Conservation (phyloP, 2,797 vertebrate species). For the Sorex maritimensis region DNA sequence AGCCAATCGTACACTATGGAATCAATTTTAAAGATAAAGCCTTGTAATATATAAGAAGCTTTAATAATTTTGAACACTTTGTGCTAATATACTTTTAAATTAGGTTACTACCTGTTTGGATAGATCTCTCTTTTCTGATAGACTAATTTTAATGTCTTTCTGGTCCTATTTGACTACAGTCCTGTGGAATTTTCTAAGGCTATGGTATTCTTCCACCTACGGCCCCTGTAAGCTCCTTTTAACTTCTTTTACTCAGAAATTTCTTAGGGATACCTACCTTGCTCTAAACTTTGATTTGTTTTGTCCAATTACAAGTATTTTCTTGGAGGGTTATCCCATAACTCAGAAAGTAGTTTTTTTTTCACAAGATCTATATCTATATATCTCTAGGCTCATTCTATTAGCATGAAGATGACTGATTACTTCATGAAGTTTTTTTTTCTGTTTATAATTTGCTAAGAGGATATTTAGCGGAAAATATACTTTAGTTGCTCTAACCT, state of each 20-base stretch:
- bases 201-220: conserved; percentile 84
- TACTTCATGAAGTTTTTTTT: conserved; percentile 64
- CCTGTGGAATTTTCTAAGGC: conserved; percentile 87
- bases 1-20: conserved; percentile 70
- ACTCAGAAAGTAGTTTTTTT: conserved; percentile 59
- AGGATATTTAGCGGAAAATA: conserved; percentile 58
- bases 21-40: conserved; percentile 82
- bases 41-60: conserved; percentile 41
- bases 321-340: conserved; percentile 66
- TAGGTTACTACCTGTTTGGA: conserved; percentile 78
- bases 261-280: conserved; percentile 72
- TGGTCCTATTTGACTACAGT: conserved; percentile 85
- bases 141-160: conserved; percentile 70
- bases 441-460: conserved; percentile 72
- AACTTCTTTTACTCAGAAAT: conserved; percentile 67
- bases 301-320: conserved; percentile 3
- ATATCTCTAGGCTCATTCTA: conserved; percentile 36
- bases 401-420: conserved; percentile 48
- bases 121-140: conserved; percentile 73
- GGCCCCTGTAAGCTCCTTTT: conserved; percentile 84
- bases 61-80: conserved; percentile 78
- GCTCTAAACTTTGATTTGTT: conserved; percentile 61
- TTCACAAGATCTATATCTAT: conserved; percentile 24
- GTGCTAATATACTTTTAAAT: conserved; percentile 67
- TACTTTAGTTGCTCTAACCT: conserved; percentile 82